Base-by-base conservation (phyloP, 2,113 vertebrate species). In the Phaetusa simplex region DNA sequence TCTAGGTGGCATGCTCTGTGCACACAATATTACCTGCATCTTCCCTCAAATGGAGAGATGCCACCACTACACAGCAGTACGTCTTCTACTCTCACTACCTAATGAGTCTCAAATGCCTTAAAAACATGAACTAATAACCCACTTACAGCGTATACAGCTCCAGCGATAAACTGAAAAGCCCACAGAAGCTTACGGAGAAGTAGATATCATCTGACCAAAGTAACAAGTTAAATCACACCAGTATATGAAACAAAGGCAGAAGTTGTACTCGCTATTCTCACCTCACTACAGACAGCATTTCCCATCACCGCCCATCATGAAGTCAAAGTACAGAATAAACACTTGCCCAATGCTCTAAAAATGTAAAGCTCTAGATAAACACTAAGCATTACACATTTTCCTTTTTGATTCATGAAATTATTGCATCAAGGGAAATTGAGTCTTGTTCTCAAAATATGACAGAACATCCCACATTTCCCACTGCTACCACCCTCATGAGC, bases 1-100 rank as follows among this genome's bases (percentile, higher is more conserved):
- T 96, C 86, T 96, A 89, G 94, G 84, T 93, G 94, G 94, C 95
- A 97, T 47, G 93, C 49, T 82, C 49, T 42, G 70, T 95, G 97
- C 78, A 85, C 5, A 12, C 76, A 93, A 36, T 1, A 13, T 50
- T 34, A 96, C 82, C 93, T 85, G 50, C 24, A 24, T 6, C 62
- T n/a, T 64, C 89, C 30, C 49, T 47, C 14, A 9, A 7, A 1
- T 2, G 32, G 64, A 52, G 67, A 52, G 70, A 50, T 76, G 78
- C 29, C 91, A 85, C 71, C 17, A 5, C 83, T 3, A 11, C 55
- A 22, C 14, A 20, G 73, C 32, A 22, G 34, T 4, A 4, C 0
- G 1, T 47, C 50, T 77, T 62, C 61, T n/a, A 50, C 42, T 38
- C 78, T 50, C 36, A 12, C n/a, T 21, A 5, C 45, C 53, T 5